Base-by-base conservation (phyloP, 2,888 invertebrate genomes). In the Hirtodrosophila alboralis region DNA sequence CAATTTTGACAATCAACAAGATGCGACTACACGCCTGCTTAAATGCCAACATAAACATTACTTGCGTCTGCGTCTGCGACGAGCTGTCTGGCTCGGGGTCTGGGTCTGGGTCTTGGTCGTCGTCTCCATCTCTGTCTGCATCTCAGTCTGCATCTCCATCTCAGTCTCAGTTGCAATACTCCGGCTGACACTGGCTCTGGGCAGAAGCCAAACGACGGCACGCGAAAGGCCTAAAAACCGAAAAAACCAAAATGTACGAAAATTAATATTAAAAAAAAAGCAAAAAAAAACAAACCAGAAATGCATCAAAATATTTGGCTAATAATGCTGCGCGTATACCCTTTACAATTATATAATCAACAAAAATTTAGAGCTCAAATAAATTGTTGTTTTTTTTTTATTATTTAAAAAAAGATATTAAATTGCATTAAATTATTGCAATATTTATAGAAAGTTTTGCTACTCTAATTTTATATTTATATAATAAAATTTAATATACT, bases 1-100 rank as follows among this genome's bases (percentile, higher is more conserved):
- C 87, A 87, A 86, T 87, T 87, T 87, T 77, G 84, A 86, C 88
- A 87, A 87, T 86, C 88, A 75, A 78, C 88, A 87, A 76, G 81
- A 86, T 63, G 76, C 69, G 71, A 76, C 76, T 79, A 72, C 83
- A 74, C 70, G 78, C 62, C 87, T 81, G 80, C 68, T 75, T 67
- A 81, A 81, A 85, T 80, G 76, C 69, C 83, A 71, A 62, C 79
- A 75, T 72, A 59, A 72, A 65, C 69, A 75, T 77, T 64, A 74
- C 69, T 71, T 75, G 51, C 51, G 57, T 62, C 48, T 40, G 49
- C 49, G 53, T 54, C 58, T 77, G 76, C 77, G 77, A 84, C 85
- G 83, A 48, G 53, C 78, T 81, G 77, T 78, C 77, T 84, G 77
- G 85, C 78, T 80, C 45, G 75, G 38, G 77, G 62, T 52, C 64